These are phyloP conservation scores for Pyrrhosoma nymphula DNA, from an alignment of 2,888 invertebrate genomes.

Conservation along the genomic window DNA sequence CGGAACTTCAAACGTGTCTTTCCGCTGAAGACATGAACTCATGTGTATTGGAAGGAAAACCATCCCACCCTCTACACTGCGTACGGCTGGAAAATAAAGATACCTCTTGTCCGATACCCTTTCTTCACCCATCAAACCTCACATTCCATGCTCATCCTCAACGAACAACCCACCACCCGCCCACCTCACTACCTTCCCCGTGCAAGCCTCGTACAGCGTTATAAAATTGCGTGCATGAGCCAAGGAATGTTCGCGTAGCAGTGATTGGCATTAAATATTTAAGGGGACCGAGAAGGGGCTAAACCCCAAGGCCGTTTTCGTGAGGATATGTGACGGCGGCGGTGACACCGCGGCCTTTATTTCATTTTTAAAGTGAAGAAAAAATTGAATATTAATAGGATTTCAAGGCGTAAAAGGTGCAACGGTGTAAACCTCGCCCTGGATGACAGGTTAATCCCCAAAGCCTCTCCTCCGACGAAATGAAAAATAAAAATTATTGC, in stretches of 20 bases:
- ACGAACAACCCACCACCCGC: background rate
- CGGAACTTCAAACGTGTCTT: too few relatives aligned
- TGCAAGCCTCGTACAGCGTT: background rate
- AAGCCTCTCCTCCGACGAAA: background rate
- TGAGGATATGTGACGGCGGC: background rate
- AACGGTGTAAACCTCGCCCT: background rate
- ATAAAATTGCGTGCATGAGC: background rate
- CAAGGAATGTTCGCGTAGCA: background rate
- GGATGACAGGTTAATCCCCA: background rate
- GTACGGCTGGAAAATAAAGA: too few relatives aligned
- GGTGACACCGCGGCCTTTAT: background rate
- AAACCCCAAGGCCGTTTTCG: background rate
- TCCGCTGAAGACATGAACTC: too few relatives aligned
- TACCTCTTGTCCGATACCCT: too few relatives aligned
- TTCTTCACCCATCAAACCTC: too few relatives aligned
- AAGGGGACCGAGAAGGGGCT: background rate
- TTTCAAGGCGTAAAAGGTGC: background rate
- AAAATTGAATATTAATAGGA: slow-evolving; percentile 11
- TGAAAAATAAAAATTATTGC: background rate
- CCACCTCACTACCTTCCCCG: background rate
- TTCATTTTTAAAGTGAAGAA: background rate
- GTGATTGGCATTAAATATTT: slow-evolving; percentile 18
- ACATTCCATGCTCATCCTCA: too few relatives aligned
- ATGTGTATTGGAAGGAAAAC: too few relatives aligned
- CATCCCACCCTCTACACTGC: too few relatives aligned